Base-by-base conservation (phyloP, 2,113 vertebrate species). In the Limanda limanda region DNA sequence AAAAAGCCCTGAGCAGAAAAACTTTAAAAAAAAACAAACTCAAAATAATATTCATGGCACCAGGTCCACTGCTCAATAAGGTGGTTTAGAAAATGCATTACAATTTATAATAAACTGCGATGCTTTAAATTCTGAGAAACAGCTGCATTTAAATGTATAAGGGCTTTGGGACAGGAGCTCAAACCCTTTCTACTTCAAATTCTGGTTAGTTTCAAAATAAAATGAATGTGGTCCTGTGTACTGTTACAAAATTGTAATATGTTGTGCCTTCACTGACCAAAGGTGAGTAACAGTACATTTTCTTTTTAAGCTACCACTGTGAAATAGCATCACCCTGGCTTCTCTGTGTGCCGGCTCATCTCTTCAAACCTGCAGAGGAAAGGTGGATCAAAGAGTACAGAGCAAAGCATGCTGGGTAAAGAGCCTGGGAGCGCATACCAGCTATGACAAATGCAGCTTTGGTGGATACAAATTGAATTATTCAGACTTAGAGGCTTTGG, bases 401-500 rank as follows among this genome's bases (percentile, higher is more conserved):
- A 78, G 83, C 79, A 82, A 82, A 84, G 89, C 79, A 87, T 90
- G 17, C 65, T 89, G 89, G 92, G 89, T 71, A 88, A 81, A 85
- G 68, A 74, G 82, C 86, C 88, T 5, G 60, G 24, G 74, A 90
- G 86, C 71, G 80, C 66, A 86, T 52, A 81, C 27, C 68, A 73
- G 78, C 79, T 74, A 71, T 88, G 87, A 93, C 83, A 89, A 91
- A 90, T 91, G 78, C 56, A 78, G 79, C 87, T 85, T 90, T 74
- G 77, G 86, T 86, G 81, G 87, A 88, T 88, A 89, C 81, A 92
- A 90, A 93, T 89, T 86, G 82, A 90, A 91, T 92, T 88, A 89
- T 91, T 90, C 75, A 82, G 79, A 87, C 84, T 84, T 60, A 66
- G 78, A 80, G 76, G 91, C 83, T 75, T 67, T 47, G 76, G 71